Conservation (phyloP, 2,113 vertebrate species). For the Cheilinus undulatus region DNA sequence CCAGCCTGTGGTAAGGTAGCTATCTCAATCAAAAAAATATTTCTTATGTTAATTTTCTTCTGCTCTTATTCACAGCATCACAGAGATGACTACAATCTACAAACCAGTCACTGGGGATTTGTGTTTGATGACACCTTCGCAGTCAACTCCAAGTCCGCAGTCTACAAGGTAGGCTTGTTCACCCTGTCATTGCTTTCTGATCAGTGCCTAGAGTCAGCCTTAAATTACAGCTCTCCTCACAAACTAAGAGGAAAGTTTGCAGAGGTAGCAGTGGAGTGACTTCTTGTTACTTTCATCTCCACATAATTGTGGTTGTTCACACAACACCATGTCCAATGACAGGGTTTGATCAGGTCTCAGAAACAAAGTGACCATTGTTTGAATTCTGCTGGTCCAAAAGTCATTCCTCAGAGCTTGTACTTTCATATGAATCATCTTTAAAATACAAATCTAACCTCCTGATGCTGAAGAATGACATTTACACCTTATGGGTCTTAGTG, state of each 20-base stretch:
- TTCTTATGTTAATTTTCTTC: neutral
- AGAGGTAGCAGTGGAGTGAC: neutral
- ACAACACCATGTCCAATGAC: neutral
- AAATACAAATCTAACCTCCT: no score
- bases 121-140: slow-evolving; percentile 22
- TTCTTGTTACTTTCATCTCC: slow-evolving; percentile 5
- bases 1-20: neutral
- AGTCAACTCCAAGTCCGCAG: slow-evolving; percentile 2
- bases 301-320: slow-evolving; percentile 9
- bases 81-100: neutral
- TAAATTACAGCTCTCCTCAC: slow-evolving; percentile 16
- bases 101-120: neutral
- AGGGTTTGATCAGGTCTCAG: neutral
- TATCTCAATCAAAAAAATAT: neutral
- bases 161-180: slow-evolving; percentile 4
- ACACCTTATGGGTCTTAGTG: no score
- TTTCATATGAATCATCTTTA: no score
- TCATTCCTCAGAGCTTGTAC: no score
- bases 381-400: no score
- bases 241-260: slow-evolving; percentile 8
- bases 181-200: slow-evolving; percentile 2
- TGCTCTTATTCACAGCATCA: neutral
- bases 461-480: no score
- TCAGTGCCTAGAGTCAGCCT: slow-evolving; percentile 5
- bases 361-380: neutral